Evolutionary conservation across 2,888 invertebrate genomes (phyloP), one percentile per base, ranked within the genome.

Genomic region (Perdita meconis): DNA sequence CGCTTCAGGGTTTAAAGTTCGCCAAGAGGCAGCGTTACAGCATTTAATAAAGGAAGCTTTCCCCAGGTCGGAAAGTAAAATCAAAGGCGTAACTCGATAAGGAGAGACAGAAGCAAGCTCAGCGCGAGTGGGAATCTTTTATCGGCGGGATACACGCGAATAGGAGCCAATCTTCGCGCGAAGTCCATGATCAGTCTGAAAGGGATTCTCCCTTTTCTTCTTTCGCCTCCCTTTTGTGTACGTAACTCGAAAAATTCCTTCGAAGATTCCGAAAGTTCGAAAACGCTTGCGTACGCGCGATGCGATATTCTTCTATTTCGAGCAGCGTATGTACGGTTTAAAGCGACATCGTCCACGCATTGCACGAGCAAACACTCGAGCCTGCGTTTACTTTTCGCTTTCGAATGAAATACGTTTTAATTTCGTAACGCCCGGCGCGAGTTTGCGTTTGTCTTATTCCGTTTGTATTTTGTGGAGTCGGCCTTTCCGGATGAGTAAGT

Each of bases 231-330:
- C 13, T n/a, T 34, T 56, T 24, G 6, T n/a, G 47, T 3, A 22
- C 36, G 38, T 66, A 70, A 56, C 34, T 38, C 8, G 69, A 68
- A 26, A 67, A 57, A 51, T 71, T 50, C 40, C 30, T 10, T 6
- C 36, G n/a, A 12, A 13, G 13, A n/a, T 50, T 40, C 38, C 12
- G 22, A 30, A 57, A 30, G 24, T 55, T 55, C 13, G 66, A 59
- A 47, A 19, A 59, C 47, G n/a, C n/a, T n/a, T n/a, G n/a, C n/a
- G 47, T 19, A 19, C 13, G 13, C 44, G 5, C 44, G 10, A 24
- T 26, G 6, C 24, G 44, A 12, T 19, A 44, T n/a, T 36, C 44
- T 26, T 12, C 36, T 22, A 36, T 44, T 36, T 38, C 59, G 38
- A 59, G 47, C 16, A 59, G 36, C n/a, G 56, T 12, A n/a, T 22